Evolutionary conservation across 2,797 vertebrate species (phyloP).

Genomic region (Molossus alvarezi): DNA sequence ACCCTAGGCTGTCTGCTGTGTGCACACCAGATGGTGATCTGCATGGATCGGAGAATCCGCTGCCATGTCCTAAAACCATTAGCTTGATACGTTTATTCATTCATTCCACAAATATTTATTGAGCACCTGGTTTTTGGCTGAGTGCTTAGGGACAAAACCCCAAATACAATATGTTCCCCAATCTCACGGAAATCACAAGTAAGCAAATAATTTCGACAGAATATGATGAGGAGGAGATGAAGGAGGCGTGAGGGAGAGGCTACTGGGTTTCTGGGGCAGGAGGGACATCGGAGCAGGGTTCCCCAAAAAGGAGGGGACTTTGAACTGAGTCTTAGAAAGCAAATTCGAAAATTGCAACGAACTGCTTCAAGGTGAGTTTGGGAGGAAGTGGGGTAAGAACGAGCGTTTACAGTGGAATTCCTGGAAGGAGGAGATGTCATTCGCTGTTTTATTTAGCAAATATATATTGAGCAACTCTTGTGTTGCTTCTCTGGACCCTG

Average conservation of each 20-base stretch:
- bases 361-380: neutral
- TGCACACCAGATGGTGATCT: neutral
- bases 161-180: neutral
- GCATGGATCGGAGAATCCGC: constrained; percentile 31
- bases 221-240: neutral
- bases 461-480: neutral
- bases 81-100: constrained; percentile 16
- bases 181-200: neutral
- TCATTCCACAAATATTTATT: constrained; percentile 48
- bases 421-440: neutral
- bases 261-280: neutral
- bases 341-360: neutral
- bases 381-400: neutral
- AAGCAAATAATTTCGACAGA: neutral
- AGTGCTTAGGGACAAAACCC: constrained; percentile 32
- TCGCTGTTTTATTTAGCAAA: neutral
- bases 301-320: neutral
- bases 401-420: neutral
- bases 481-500: neutral
- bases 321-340: neutral
- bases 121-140: constrained; percentile 9
- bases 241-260: neutral
- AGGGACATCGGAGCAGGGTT: neutral
- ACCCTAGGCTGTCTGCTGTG: neutral
- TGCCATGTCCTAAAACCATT: constrained; percentile 9